Base-by-base conservation (phyloP, 2,888 invertebrate genomes). In the Glaucopsyche alexis region DNA sequence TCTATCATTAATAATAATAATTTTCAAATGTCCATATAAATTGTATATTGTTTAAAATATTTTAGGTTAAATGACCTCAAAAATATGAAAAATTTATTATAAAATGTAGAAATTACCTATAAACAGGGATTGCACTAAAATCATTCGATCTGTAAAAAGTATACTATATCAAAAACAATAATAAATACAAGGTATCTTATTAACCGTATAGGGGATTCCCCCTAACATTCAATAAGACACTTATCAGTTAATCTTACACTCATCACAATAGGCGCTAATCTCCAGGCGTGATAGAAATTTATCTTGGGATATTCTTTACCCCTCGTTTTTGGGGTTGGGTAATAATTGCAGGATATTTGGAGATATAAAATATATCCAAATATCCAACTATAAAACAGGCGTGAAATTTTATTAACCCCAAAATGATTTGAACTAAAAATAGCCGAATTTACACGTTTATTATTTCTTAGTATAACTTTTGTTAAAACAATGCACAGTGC, bases 171-270 rank as follows among this genome's bases (percentile, higher is more conserved):
- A 65, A 65, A 65, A 66, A 42, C 14, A 65, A 14, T 66, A 66
- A 66, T 66, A 42, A 66, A 66, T 66, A 66, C 42, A 66, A n/a
- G 66, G 69, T 69, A 69, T 69, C 69, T 69, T 47, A 69, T 69
- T 69, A 69, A 49, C 29, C 29, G 29, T 75, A 79, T 77, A 79
- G 82, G 81, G 79, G 79, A 76, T 74, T 78, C 78, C 79, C 80
- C 84, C 85, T 92, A 91, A 91, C 91, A 91, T 91, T 91, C 87
- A 83, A 88, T 86, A 79, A 87, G 86, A 87, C 89, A 91, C 91
- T 91, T 92, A 93, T 93, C 92, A 89, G 88, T 90, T 91, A 91
- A 93, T 93, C 92, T 92, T 90, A 88, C 90, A 88, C 90, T 81
- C 81, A 80, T 79, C 81, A 91, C 92, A 93, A 92, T 90, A 80